Percentiles rank a stretch among this genome's conserved stretches.
phyloP scores from a whole-genome alignment of 2,113 vertebrate species.

The Phrynocephalus versicolor region DNA sequence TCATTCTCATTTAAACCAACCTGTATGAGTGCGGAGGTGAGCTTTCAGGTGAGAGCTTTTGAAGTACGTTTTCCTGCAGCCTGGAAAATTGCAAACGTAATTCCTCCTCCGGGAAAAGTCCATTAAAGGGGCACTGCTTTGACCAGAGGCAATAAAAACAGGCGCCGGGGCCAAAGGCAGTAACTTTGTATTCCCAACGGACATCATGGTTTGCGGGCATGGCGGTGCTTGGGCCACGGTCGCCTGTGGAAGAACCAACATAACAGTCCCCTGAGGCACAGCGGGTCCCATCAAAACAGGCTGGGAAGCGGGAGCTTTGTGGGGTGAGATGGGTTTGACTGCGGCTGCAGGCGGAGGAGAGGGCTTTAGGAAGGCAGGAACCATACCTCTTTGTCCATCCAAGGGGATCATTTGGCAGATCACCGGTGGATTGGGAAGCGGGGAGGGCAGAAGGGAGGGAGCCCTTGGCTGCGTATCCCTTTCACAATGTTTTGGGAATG shows the following conservation, averaged over 20 bases:
- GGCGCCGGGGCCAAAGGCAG: slow-evolving; percentile 94
- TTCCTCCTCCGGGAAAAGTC: slow-evolving; percentile 94
- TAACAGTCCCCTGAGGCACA: slow-evolving; percentile 87
- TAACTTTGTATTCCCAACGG: slow-evolving; percentile 88
- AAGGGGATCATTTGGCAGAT: slow-evolving; percentile 93
- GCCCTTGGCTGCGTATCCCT: slow-evolving; percentile 68
- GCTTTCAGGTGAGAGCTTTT: slow-evolving; percentile 99
- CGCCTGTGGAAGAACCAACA: slow-evolving; percentile 92
- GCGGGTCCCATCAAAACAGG: slow-evolving; percentile 85
- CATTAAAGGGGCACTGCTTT: slow-evolving; percentile 74
- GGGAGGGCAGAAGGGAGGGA: slow-evolving; percentile 68
- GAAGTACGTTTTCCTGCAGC: slow-evolving; percentile 98
- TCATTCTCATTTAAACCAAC: slow-evolving; percentile 61
- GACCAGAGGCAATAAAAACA: slow-evolving; percentile 83
- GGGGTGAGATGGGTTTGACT: slow-evolving; percentile 81
- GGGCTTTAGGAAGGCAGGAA: slow-evolving; percentile 86
- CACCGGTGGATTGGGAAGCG: slow-evolving; percentile 77
- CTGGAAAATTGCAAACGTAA: slow-evolving; percentile 90
- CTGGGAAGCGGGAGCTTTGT: slow-evolving; percentile 70
- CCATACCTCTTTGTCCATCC: slow-evolving; percentile 77
- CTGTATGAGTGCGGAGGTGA: slow-evolving; percentile 96
- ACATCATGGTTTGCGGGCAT: slow-evolving; percentile 75
- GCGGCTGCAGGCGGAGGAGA: slow-evolving; percentile 69
- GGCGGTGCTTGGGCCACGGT: slow-evolving; percentile 71
- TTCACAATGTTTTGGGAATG: slow-evolving; percentile 68